Base-by-base conservation (phyloP, 2,797 vertebrate genomes). In the Antennarius maculatus region DNA sequence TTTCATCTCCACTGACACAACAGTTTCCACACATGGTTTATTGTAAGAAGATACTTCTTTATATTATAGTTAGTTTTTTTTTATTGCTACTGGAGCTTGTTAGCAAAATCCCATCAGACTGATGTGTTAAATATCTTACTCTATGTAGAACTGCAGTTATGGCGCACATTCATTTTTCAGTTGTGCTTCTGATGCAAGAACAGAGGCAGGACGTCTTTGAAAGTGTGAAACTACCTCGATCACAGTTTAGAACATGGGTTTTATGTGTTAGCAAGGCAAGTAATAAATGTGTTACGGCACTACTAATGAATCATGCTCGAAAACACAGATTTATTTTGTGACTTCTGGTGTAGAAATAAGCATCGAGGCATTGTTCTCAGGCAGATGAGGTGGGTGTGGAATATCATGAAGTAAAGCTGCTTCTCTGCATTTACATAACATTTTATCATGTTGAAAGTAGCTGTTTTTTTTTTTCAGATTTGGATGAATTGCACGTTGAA, bases 291-390 rank as follows among this genome's bases (percentile, higher is more conserved):
- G 57, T 29, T 66, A 60, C 66, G 47, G 66, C 29, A 52, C 12
- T 59, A 75, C 73, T 71, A 79, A 86, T 73, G 66, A 81, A 65
- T 68, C 57, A 54, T 49, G 61, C 62, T 69, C 72, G 49, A 42
- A 69, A 66, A 54, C 28, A 49, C 53, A 69, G 54, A 71, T 69
- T 39, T 61, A 73, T 73, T 75, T 65, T 57, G 58, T 60, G 72
- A 83, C 79, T 37, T 62, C 62, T 28, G 8, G 56, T 31, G 54
- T 55, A 14, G 50, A 57, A 37, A 72, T 51, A 59, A 54, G 52
- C 46, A 28, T 41, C 51, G 64, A 58, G 14, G 28, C 58, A 46
- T 59, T 67, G 71, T 75, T 67, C 50, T 60, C 6, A 7, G 28
- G 49, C 17, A n/a, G 28, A 15, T 15, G 27, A 75, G 54, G 50